Conservation (phyloP, 2,113 vertebrate genomes). For the Crotalus viridis region DNA sequence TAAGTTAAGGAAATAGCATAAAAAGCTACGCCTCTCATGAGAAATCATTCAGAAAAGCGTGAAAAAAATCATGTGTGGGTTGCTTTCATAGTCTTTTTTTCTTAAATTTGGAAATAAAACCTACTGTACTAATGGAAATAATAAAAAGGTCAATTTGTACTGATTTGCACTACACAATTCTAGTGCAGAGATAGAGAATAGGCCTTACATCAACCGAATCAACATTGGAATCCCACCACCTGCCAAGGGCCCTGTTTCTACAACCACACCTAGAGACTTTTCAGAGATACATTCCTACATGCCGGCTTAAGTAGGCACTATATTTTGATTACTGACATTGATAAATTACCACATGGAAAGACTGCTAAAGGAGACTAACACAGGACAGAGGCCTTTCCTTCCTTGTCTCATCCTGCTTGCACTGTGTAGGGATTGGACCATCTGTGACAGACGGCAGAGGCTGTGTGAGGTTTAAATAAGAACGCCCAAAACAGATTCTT, state of each 20-base stretch:
- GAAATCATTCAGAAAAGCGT: not conserved
- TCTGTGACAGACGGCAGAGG: constrained; percentile 42
- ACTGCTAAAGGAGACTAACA: not conserved
- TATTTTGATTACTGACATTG: not conserved
- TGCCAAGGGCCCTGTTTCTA: not conserved
- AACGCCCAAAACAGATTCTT: constrained; percentile 42
- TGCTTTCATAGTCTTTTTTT: not conserved
- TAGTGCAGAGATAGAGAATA: not conserved
- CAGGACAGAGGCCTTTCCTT: not conserved
- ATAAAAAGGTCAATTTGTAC: not conserved
- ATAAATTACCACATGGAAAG: not conserved
- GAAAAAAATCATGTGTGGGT: not conserved
- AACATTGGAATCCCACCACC: not conserved
- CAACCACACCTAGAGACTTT: not conserved
- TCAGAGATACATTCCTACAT: not conserved
- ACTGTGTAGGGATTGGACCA: not conserved
- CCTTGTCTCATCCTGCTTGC: not conserved
- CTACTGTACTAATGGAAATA: not conserved
- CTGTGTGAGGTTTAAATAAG: constrained; percentile 29
- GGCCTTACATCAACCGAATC: not conserved
- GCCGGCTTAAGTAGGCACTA: not conserved
- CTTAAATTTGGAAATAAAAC: not conserved
- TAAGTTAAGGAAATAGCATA: not conserved
- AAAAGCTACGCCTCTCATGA: not conserved
- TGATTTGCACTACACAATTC: not conserved